phyloP scores from a whole-genome alignment of 2,888 invertebrate species.

The Spilosoma lubricipeda region DNA sequence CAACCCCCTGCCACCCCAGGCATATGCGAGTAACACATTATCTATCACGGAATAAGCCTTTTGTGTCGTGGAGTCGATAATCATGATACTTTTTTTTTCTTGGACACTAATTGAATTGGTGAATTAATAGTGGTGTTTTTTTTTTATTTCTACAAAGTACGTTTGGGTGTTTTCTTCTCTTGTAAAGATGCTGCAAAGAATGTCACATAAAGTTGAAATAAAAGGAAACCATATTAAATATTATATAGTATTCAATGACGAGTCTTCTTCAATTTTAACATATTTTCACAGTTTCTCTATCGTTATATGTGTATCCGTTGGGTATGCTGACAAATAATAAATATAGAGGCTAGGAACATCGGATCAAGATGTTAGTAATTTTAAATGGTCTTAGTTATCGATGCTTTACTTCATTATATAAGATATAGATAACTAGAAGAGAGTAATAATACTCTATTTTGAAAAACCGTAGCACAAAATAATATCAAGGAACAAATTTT shows the following conservation, averaged over 20 bases:
- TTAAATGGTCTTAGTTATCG: background rate
- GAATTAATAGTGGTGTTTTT: background rate
- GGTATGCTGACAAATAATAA: too few relatives aligned
- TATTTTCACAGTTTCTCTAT: too few relatives aligned
- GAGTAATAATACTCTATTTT: background rate
- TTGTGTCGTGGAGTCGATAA: constrained; percentile 59
- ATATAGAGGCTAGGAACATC: too few relatives aligned
- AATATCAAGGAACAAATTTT: constrained; percentile 13
- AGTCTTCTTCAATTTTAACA: too few relatives aligned
- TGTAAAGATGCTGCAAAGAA: background rate
- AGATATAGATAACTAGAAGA: too few relatives aligned
- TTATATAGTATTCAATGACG: too few relatives aligned
- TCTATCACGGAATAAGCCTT: constrained; percentile 75
- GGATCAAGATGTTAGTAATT: too few relatives aligned
- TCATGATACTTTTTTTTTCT: background rate
- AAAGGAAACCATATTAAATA: too few relatives aligned
- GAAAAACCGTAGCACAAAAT: background rate
- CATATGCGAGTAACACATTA: constrained; percentile 83
- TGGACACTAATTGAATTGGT: background rate
- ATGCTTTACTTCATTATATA: background rate
- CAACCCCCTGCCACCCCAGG: constrained; percentile 67
- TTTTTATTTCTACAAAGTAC: background rate
- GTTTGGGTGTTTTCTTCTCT: background rate
- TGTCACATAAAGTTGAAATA: background rate
- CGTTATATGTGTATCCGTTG: too few relatives aligned